Base-by-base conservation (phyloP, 2,113 vertebrate species). In the Suricata suricatta region DNA sequence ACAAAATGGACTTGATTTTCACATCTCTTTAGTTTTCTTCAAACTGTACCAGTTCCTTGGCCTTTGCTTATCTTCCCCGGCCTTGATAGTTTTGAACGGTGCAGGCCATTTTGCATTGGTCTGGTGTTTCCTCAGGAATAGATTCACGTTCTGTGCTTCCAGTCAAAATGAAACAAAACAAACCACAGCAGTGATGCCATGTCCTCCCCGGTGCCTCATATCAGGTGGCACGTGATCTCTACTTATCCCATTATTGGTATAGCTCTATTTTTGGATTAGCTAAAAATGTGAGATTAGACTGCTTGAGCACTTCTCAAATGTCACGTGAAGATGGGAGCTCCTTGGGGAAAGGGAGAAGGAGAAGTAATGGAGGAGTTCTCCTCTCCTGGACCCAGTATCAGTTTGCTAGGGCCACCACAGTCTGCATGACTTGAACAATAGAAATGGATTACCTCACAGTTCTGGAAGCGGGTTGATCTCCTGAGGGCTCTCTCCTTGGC, bases 221-320 rank as follows among this genome's bases (percentile, higher is more conserved):
- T 21, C 12, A 1, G 16, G 38, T 72, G 52, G 23, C 35, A 8
- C 0, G 0, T 68, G 33, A 16, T 80, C 54, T 54, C 38, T 31
- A 0, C 29, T 29, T 15, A 16, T 64, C 33, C 80, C 2, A 0
- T 64, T 11, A 16, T 3, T 14, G 4, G 21, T 54, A n/a, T 1
- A 19, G 44, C 25, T 83, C 4, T 0, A 4, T 17, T 60, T 60
- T 92, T 27, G 69, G 25, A 64, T 84, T 47, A 29, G 50, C 66
- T 63, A 35, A 74, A 88, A 14, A 27, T 5, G 9, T 85, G 33
- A 27, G 13, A 85, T n/a, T 15, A 7, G 27, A 19, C 82, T 85
- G 33, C 29, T 69, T 29, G 33, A 47, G 63, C 72, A 71, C 52
- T 17, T 68, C 35, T 54, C 87, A 47, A 17, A 21, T 38, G 63